Conservation (phyloP, 2,113 vertebrate genomes). For the Thunnus thynnus region DNA sequence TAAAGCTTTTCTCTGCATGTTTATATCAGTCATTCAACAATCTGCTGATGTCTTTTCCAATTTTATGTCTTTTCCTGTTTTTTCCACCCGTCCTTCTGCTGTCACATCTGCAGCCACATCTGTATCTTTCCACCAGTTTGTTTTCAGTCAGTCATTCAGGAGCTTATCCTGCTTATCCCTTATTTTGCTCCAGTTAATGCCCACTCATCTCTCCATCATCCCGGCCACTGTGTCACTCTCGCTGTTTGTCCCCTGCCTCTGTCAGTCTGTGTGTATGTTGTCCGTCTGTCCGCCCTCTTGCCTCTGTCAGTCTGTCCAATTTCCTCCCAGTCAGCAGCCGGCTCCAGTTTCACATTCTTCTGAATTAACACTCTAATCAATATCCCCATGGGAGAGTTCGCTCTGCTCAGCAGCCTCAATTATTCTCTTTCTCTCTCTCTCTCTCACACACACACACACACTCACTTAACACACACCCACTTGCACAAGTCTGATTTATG, state of each 20-base stretch:
- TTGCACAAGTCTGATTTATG: slow-evolving; percentile 77
- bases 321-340: slow-evolving; percentile 74
- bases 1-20: not conserved
- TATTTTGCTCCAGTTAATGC: slow-evolving; percentile 64
- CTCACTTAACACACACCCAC: slow-evolving; percentile 57
- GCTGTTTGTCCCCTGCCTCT: slow-evolving; percentile 15
- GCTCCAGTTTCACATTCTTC: slow-evolving; percentile 72
- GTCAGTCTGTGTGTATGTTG: slow-evolving; percentile 26
- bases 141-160: slow-evolving; percentile 43
- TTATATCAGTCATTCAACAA: slow-evolving; percentile 25
- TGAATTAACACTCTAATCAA: slow-evolving; percentile 82
- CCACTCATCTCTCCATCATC: slow-evolving; percentile 63
- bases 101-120: slow-evolving; percentile 63
- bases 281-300: slow-evolving; percentile 40
- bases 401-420: slow-evolving; percentile 68
- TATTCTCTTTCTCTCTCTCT: slow-evolving; percentile 51
- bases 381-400: slow-evolving; percentile 74
- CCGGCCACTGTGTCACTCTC: slow-evolving; percentile 29
- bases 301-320: slow-evolving; percentile 67
- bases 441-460: slow-evolving; percentile 37
- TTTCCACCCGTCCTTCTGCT: slow-evolving; percentile 23
- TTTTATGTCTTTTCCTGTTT: slow-evolving; percentile 29
- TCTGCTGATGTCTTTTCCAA: slow-evolving; percentile 18
- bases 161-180: slow-evolving; percentile 70
- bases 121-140: slow-evolving; percentile 56